Conservation (phyloP, 2,888 invertebrate genomes). For the Chloroclystis v-ata region DNA sequence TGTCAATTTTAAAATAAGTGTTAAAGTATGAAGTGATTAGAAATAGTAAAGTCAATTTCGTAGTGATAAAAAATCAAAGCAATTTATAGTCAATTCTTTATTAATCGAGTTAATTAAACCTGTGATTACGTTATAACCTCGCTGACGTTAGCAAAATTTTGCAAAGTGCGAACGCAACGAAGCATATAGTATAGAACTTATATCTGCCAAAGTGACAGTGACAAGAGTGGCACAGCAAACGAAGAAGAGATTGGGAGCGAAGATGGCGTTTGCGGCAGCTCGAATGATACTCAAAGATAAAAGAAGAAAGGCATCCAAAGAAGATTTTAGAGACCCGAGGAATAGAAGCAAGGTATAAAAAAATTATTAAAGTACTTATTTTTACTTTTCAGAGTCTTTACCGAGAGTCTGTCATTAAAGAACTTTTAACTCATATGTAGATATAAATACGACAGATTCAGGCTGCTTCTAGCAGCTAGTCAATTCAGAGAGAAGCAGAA, state of each 20-base stretch:
- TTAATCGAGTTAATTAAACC: conserved; percentile 29
- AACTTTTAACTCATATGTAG: no score
- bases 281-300: conserved; percentile 91
- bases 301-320: conserved; percentile 87
- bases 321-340: conserved; percentile 84
- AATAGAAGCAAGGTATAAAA: conserved; percentile 87
- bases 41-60: conserved; percentile 26
- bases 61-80: conserved; percentile 21
- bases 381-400: no score
- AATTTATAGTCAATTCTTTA: conserved; percentile 47
- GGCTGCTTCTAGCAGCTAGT: no score
- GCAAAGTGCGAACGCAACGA: conserved; percentile 1
- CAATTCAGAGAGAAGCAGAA: no score
- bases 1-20: conserved; percentile 36
- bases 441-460: no score
- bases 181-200: not conserved
- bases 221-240: conserved; percentile 37
- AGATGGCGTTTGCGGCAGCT: conserved; percentile 90
- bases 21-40: conserved; percentile 23
- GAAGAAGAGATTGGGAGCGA: conserved; percentile 38
- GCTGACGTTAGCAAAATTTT: conserved; percentile 26
- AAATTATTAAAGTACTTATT: not conserved
- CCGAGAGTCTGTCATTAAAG: no score
- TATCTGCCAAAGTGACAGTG: conserved; percentile 26
- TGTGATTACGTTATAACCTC: conserved; percentile 48